Evolutionary conservation across 1,140 invertebrate species (phyloP), one percentile per base, ranked within the genome.

Genomic region (Elysia chlorotica): DNA sequence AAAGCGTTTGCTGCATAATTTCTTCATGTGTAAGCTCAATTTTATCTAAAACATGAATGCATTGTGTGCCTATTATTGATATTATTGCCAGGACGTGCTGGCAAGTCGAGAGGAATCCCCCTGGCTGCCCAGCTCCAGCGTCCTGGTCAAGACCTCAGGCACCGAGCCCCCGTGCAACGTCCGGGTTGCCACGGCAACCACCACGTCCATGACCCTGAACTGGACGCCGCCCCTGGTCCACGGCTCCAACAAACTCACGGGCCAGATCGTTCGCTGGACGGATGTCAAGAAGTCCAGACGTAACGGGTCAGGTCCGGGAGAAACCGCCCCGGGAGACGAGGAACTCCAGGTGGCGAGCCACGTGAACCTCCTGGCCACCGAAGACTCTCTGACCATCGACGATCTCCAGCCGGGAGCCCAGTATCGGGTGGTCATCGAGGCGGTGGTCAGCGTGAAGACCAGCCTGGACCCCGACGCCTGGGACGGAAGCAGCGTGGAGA

Each of bases 371-470:
- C 71, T 82, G 5, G 76, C 83, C 17, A 80, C 79, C 37, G 83
- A 83, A 21, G 81, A 83, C 68, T 79, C 73, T 2, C 71, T 83
- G 3, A 81, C 78, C 19, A 82, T 87, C 36, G 74, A 82, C 25
- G 81, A 81, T 65, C 78, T 87, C 5, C 56, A 74, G 21, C 81
- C 84, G 25, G 85, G 86, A 63, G 78, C 76, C 33, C 80, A 84
- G 76, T 88, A 88, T 69, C 65, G 72, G 67, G 76, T 88, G 31
- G 80, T 83, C 30, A 82, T 88, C 4, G 87, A 88, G 71, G 84
- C 87, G 28, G 83, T 88, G 14, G 87, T 88, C 19, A 87, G 86
- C 75, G 76, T 88, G 10, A 87, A 86, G 76, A 87, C 87, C n/a
- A 82, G 82, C 2, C 68, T 88, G n/a, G 81, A 87, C 17, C 68